Conservation (phyloP, 2,113 vertebrate genomes). For the Seriola quinqueradiata region DNA sequence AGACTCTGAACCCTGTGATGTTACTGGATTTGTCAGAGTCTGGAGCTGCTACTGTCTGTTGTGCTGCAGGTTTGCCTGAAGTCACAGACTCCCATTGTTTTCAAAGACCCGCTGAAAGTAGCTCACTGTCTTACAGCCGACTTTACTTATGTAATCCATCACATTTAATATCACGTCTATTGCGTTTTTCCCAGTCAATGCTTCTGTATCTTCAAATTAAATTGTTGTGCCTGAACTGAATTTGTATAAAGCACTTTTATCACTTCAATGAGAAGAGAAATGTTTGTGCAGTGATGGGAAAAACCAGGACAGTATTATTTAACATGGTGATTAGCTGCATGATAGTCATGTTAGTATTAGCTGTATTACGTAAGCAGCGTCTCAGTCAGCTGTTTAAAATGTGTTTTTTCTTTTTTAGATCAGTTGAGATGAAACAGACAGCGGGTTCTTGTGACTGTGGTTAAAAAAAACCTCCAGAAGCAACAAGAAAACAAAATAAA, state of each 20-base stretch:
- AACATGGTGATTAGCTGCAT: not conserved
- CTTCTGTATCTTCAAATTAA: not conserved
- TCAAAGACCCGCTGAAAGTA: not conserved
- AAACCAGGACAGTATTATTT: not conserved
- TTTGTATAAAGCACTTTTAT: not conserved
- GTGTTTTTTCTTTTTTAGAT: not conserved
- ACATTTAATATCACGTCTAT: not conserved
- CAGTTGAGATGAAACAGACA: not conserved
- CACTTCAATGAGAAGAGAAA: too few relatives aligned
- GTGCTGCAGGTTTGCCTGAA: slow-evolving; percentile 6
- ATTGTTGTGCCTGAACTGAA: not conserved
- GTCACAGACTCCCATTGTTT: slow-evolving; percentile 24
- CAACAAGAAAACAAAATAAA: not conserved
- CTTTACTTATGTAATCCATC: slow-evolving; percentile 1
- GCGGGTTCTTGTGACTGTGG: not conserved
- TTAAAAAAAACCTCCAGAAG: not conserved
- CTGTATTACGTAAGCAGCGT: not conserved
- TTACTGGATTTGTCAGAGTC: slow-evolving; percentile 14
- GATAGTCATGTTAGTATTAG: not conserved
- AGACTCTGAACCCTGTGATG: not conserved
- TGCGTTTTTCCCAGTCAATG: not conserved
- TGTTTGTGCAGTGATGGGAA: not conserved
- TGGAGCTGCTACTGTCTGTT: not conserved
- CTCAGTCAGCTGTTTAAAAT: slow-evolving; percentile 1
- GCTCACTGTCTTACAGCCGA: not conserved